Evolutionary conservation across 2,113 vertebrate genomes (phyloP).

Genomic region (Raphicerus campestris): DNA sequence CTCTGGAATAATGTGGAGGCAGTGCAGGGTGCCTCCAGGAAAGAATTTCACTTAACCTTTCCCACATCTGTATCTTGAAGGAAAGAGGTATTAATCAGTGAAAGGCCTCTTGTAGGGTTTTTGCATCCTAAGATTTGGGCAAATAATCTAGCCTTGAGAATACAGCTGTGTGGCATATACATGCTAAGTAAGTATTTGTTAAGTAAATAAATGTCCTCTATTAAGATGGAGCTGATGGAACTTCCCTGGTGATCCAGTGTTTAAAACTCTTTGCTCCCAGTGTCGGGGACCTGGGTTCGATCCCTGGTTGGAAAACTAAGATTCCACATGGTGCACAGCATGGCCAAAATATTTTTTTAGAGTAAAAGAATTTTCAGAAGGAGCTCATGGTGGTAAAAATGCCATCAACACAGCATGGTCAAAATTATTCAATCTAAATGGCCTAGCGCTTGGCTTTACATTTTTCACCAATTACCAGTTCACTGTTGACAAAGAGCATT

Average conservation of each 20-base stretch:
- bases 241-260: background rate
- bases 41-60: constrained; percentile 1
- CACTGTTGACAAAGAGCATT: background rate
- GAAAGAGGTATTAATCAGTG: background rate
- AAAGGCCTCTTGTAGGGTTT: background rate
- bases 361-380: background rate
- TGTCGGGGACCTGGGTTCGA: background rate
- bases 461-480: background rate
- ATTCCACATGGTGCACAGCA: background rate
- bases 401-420: background rate
- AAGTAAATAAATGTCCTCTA: background rate
- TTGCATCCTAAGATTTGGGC: background rate
- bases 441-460: background rate
- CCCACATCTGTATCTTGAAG: background rate
- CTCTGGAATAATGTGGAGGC: background rate
- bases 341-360: background rate
- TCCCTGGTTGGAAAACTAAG: background rate
- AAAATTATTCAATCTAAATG: background rate
- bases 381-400: background rate
- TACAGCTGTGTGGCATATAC: background rate
- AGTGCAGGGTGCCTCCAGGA: background rate
- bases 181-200: background rate
- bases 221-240: background rate
- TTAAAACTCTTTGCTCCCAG: background rate
- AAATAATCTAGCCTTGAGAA: constrained; percentile 1